phyloP scores from a whole-genome alignment of 2,888 invertebrate species.

The Synanthedon tipuliformis region DNA sequence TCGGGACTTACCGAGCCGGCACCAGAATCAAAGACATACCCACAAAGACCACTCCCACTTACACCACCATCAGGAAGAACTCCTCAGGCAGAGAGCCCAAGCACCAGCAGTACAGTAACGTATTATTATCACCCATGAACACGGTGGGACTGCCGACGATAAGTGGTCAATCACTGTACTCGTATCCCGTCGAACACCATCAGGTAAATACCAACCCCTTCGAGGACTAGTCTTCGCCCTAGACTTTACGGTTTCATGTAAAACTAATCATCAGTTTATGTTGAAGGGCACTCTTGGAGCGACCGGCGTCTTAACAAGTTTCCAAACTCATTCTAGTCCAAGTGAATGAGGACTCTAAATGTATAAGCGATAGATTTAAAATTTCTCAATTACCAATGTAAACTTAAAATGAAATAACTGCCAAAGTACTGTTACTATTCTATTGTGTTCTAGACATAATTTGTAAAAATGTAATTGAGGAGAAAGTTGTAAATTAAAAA shows the following conservation, averaged over 20 bases:
- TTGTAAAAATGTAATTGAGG: no score
- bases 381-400: no score
- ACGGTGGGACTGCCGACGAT: conserved; percentile 51
- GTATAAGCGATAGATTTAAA: background rate
- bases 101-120: conserved; percentile 33
- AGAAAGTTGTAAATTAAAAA: no score
- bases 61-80: conserved; percentile 42
- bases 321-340: conserved; percentile 27
- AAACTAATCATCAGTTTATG: conserved; percentile 19
- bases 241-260: conserved; percentile 14
- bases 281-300: conserved; percentile 29
- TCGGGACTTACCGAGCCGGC: conserved; percentile 49
- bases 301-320: conserved; percentile 24
- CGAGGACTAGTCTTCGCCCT: conserved; percentile 41
- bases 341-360: conserved; percentile 26
- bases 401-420: no score
- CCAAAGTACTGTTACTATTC: no score
- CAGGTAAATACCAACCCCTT: conserved; percentile 58
- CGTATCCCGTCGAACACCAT: conserved; percentile 44
- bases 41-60: conserved; percentile 38
- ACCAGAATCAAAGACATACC: conserved; percentile 50
- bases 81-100: conserved; percentile 30
- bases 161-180: conserved; percentile 43
- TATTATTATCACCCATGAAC: conserved; percentile 44
- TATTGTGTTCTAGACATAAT: no score